Percentiles rank a stretch among this genome's conserved stretches.
Evolutionary conservation across 1,140 invertebrate genomes (phyloP).

Genomic region (Lepidostoma basale): DNA sequence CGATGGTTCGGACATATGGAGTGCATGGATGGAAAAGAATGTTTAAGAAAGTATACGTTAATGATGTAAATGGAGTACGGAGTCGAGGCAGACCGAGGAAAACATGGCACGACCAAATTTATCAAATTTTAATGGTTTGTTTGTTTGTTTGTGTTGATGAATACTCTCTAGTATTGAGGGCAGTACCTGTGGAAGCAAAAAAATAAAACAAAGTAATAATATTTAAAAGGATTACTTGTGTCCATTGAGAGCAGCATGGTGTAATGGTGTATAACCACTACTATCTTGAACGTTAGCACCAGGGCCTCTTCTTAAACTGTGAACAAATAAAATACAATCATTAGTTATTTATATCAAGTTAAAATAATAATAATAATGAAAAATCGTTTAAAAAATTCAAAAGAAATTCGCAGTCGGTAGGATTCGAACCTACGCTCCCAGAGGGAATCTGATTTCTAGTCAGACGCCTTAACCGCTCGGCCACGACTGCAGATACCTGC

Average conservation of each 20-base stretch:
- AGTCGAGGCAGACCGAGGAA: too few species aligned
- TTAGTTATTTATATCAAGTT: not conserved
- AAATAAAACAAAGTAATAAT: not conserved
- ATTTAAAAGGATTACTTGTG: conserved; percentile 72
- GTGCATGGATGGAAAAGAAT: too few species aligned
- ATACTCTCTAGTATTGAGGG: too few species aligned
- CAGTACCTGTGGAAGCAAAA: too few species aligned
- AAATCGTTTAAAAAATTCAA: conserved; percentile 29
- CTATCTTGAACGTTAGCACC: conserved; percentile 92
- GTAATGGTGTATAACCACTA: conserved; percentile 93
- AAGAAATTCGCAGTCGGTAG: conserved; percentile 74
- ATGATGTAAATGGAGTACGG: too few species aligned
- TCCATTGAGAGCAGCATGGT: conserved; percentile 93
- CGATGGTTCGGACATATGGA: too few species aligned
- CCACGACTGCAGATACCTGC: conserved; percentile 66
- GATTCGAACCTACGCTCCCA: conserved; percentile 87
- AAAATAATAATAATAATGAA: not conserved
- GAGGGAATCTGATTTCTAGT: conserved; percentile 85
- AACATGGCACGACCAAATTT: too few species aligned
- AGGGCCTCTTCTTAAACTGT: conserved; percentile 82
- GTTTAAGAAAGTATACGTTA: too few species aligned
- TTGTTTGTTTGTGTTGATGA: too few species aligned
- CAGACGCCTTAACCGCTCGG: conserved; percentile 85
- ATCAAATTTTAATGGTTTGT: too few species aligned
- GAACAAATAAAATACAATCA: conserved; percentile 53